A percentile compares a stretch with the other conserved stretches of the same genome.
Evolutionary conservation across 2,113 vertebrate species (phyloP).

Genomic region (Gracilinanus agilis): DNA sequence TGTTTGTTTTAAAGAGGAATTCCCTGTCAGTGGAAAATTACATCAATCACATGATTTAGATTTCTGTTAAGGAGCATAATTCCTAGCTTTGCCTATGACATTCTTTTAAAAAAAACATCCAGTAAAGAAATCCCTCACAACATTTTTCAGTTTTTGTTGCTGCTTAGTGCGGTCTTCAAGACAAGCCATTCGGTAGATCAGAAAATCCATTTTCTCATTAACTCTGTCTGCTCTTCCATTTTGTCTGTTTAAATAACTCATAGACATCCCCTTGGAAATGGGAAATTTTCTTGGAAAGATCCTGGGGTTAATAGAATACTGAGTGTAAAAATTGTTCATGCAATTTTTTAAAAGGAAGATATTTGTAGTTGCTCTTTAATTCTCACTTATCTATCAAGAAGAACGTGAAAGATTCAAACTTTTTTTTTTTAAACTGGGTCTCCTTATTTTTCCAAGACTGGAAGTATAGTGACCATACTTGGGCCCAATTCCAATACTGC

Average conservation of each 20-base stretch:
- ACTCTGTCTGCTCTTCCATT: background rate
- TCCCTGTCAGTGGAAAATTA: constrained; percentile 21
- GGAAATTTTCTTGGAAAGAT: background rate
- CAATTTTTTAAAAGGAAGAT: background rate
- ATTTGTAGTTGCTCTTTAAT: background rate
- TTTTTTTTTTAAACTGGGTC: background rate
- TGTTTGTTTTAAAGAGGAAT: background rate
- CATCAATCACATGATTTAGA: background rate
- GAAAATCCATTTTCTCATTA: background rate
- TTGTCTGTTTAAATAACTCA: background rate
- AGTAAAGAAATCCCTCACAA: background rate
- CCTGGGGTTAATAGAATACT: background rate
- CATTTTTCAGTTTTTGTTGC: background rate
- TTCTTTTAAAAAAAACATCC: background rate
- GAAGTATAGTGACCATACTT: background rate
- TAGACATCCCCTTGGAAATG: background rate
- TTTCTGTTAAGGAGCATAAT: background rate
- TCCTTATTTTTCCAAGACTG: background rate
- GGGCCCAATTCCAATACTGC: background rate
- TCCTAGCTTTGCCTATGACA: background rate
- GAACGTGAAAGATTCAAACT: background rate
- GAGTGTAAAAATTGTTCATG: background rate
- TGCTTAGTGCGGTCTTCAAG: background rate
- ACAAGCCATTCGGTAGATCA: background rate
- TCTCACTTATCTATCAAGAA: background rate